Base-by-base conservation (phyloP, 2,113 vertebrate species). In the Menidia beryllina region DNA sequence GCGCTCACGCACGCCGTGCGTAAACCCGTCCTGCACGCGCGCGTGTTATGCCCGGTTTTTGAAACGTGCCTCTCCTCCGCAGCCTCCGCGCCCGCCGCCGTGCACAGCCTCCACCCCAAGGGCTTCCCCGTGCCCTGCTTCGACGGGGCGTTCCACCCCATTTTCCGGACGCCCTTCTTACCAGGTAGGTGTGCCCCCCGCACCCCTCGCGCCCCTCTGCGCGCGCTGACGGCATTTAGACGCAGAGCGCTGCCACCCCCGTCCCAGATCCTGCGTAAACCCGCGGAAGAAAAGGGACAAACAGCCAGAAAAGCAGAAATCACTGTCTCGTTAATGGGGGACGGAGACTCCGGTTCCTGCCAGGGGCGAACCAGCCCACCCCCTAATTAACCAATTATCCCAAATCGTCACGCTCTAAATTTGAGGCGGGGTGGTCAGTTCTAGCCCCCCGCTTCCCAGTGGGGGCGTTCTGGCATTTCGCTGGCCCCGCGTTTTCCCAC, bases 141-240 rank as follows among this genome's bases (percentile, higher is more conserved):
- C 30, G 97, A 99, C 81, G 96, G 95, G 39, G 94, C 94, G 53
- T 97, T 98, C 72, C 96, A 97, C 79, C 98, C 96, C 52, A 95
- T 99, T 51, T 92, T 98, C 92, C 92, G 96, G 78, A 95, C 97
- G 2, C 95, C 97, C 23, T 99, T 97, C 83, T 95, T 98, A 81
- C 97, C 97, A 94, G 97, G 97, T 99, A 92, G 83, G 95, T 36
- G 13, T 65, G 45, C 49, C 19, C 47, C 45, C 48, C 38, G 1
- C 23, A 20, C 23, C 17, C 60, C 26, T 20, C 7, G 17, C 0
- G 12, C 26, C 65, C 55, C 66, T 23, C 21, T 34, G 36, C 27
- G 58, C 19, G 11, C 49, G 45, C 75, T 85, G 75, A 82, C 75
- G 79, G 66, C 71, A 75, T 81, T 79, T 81, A 79, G 24, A 88